phyloP scores from a whole-genome alignment of 1,140 invertebrate genomes.

The Mizuhopecten yessoensis region DNA sequence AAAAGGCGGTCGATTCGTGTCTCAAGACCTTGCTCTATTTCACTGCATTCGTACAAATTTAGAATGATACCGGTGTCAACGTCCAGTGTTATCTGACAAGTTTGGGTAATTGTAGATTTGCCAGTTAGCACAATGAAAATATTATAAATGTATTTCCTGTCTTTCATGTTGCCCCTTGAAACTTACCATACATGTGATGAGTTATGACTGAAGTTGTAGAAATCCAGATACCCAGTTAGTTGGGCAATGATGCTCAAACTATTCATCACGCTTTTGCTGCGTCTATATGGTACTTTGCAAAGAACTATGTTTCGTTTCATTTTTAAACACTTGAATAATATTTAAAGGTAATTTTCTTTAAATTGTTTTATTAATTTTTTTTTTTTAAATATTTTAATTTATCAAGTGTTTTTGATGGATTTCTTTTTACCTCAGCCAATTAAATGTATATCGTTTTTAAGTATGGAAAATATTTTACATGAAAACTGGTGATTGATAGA shows the following conservation, averaged over 20 bases:
- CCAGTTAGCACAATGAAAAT: neutral
- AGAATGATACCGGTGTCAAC: conserved; percentile 19
- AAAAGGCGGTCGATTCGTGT: neutral
- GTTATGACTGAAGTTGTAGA: neutral
- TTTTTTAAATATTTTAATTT: neutral
- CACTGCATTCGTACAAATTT: neutral
- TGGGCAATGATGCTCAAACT: neutral
- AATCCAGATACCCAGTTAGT: neutral
- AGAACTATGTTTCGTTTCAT: no score
- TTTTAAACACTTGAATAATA: no score
- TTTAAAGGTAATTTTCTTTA: no score
- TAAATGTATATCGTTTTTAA: neutral
- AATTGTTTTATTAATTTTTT: neutral
- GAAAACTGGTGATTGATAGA: neutral
- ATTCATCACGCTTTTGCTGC: neutral
- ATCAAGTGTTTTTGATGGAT: neutral
- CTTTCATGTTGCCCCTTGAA: neutral
- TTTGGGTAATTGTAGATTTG: neutral
- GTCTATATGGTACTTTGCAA: neutral
- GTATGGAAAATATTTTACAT: neutral
- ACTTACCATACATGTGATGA: neutral
- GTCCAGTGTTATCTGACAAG: neutral
- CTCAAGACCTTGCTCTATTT: neutral
- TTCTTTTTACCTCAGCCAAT: neutral
- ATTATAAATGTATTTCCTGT: neutral